These are phyloP conservation scores for Aphis gossypii DNA, from an alignment of 1,140 invertebrate genomes.

Conservation along the genomic window DNA sequence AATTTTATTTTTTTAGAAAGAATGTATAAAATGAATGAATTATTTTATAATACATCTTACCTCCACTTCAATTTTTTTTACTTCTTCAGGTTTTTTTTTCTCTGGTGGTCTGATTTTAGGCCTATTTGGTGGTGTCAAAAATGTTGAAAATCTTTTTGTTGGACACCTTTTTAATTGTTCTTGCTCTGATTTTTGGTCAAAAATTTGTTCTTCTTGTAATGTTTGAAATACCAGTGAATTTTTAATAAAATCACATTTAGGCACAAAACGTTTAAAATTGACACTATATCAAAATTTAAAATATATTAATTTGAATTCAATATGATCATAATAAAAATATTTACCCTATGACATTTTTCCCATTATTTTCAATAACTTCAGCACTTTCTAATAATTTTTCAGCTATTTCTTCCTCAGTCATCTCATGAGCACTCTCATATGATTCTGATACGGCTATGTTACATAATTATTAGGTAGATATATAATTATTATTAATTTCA, in stretches of 20 bases:
- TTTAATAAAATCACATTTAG: constrained; percentile 70
- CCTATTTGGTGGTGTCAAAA: constrained; percentile 61
- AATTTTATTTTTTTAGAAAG: background rate
- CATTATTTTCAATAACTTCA: constrained; percentile 70
- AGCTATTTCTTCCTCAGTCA: constrained; percentile 74
- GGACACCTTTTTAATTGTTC: constrained; percentile 62
- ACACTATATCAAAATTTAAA: constrained; percentile 65
- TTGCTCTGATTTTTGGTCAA: constrained; percentile 62
- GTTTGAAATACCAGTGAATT: constrained; percentile 75
- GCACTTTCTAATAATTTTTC: constrained; percentile 73
- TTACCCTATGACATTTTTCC: constrained; percentile 72
- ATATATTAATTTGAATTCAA: constrained; percentile 40
- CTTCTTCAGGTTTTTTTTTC: constrained; percentile 56
- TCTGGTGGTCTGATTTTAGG: constrained; percentile 59
- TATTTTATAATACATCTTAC: background rate
- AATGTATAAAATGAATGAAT: background rate
- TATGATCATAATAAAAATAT: constrained; percentile 56
- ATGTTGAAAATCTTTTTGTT: constrained; percentile 63
- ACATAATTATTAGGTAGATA: background rate
- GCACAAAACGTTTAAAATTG: constrained; percentile 74
- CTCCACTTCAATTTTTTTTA: constrained; percentile 19
- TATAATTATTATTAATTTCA: background rate
- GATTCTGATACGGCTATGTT: background rate
- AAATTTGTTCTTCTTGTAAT: constrained; percentile 62
- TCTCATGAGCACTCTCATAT: constrained; percentile 15